These are phyloP conservation scores for Dasypolia templi DNA, from an alignment of 2,888 invertebrate species.

Conservation along the genomic window DNA sequence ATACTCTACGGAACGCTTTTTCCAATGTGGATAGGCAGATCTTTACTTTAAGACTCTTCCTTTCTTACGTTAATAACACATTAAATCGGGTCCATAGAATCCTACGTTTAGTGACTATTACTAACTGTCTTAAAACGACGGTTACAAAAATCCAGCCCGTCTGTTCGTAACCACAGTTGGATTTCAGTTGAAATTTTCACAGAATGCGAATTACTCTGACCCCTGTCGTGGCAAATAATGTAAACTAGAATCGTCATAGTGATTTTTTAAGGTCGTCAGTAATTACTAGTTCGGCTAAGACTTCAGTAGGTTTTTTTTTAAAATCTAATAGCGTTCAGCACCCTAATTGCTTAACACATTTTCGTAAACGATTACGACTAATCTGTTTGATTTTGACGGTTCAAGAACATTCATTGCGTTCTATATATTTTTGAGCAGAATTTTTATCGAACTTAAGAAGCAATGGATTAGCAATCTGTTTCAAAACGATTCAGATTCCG, in stretches of 20 bases:
- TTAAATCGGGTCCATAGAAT: neutral
- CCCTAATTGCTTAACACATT: too few species aligned
- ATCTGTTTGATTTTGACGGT: too few species aligned
- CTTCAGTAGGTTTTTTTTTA: neutral
- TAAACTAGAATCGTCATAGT: neutral
- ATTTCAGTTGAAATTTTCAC: neutral
- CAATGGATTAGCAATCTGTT: too few species aligned
- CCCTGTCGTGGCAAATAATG: neutral
- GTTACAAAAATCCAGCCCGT: too few species aligned
- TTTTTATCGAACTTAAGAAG: too few species aligned
- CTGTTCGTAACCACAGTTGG: neutral
- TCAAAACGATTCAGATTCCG: too few species aligned
- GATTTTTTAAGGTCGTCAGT: neutral
- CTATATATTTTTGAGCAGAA: too few species aligned
- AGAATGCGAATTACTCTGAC: neutral
- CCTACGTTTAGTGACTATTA: too few species aligned
- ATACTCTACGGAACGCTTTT: neutral
- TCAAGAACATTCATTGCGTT: too few species aligned
- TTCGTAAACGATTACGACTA: too few species aligned
- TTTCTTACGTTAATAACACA: neutral
- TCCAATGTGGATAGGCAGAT: neutral
- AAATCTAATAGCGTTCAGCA: neutral
- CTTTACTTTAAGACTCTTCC: neutral
- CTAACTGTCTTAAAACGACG: too few species aligned
- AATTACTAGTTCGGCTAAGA: neutral